Evolutionary conservation across 1,140 invertebrate species (phyloP).

Genomic region (Lordiphosa clarofinis): DNA sequence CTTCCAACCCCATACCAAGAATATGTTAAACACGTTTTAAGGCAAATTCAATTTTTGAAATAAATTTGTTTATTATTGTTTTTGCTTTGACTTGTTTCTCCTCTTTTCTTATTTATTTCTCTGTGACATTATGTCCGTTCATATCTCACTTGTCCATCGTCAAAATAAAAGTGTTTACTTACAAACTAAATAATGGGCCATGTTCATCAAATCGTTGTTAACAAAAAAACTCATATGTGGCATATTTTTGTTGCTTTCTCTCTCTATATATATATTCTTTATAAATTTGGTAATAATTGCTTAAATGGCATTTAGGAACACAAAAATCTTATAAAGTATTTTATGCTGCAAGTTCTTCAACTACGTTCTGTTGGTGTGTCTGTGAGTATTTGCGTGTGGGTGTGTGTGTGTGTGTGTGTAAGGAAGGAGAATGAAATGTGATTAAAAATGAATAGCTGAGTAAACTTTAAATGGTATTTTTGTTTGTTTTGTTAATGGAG

Average conservation of each 20-base stretch:
- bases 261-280: constrained; percentile 21
- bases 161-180: constrained; percentile 57
- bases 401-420: constrained; percentile 2
- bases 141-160: constrained; percentile 12
- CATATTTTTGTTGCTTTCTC: constrained; percentile 7
- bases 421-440: constrained; percentile 10
- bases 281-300: constrained; percentile 53
- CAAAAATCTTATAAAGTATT: constrained; percentile 51
- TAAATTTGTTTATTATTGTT: constrained; percentile 68
- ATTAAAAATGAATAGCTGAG: constrained; percentile 1
- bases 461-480: constrained; percentile 6
- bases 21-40: constrained; percentile 1
- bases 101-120: constrained; percentile 10
- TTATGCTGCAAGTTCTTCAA: constrained; percentile 11
- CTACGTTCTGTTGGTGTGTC: constrained; percentile 5
- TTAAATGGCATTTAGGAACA: constrained; percentile 65
- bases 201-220: constrained; percentile 41
- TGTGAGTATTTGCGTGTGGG: neutral
- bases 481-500: constrained; percentile 25
- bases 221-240: constrained; percentile 28
- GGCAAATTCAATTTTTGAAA: constrained; percentile 54
- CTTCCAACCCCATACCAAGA: neutral
- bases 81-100: constrained; percentile 41
- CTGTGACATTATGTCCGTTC: constrained; percentile 6
- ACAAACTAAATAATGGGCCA: constrained; percentile 70